phyloP scores from a whole-genome alignment of 1,140 invertebrate species.

The Antheraea pernyi region DNA sequence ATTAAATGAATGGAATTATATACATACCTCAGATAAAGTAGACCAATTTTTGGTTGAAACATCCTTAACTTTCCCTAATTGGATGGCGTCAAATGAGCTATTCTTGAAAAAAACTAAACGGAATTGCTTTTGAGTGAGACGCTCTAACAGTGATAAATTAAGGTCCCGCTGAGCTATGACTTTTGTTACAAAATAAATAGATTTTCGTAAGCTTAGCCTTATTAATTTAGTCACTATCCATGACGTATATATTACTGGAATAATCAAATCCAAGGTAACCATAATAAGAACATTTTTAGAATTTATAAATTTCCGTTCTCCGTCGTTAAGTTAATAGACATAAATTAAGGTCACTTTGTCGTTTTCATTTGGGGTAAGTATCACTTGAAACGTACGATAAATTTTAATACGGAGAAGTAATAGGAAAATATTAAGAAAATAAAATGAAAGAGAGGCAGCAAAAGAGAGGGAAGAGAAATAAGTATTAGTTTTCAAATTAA shows the following conservation, averaged over 20 bases:
- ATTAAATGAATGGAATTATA: neutral
- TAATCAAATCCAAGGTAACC: too few relatives aligned
- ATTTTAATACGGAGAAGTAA: too few relatives aligned
- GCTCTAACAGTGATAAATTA: constrained; percentile 66
- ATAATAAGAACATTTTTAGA: too few relatives aligned
- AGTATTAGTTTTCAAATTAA: too few relatives aligned
- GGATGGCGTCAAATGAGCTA: constrained; percentile 36
- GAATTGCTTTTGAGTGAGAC: constrained; percentile 60
- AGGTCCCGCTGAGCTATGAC: constrained; percentile 38
- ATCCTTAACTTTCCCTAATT: constrained; percentile 23
- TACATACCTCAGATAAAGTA: neutral
- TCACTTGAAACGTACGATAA: too few relatives aligned
- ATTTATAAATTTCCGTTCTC: too few relatives aligned
- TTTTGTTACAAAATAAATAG: constrained; percentile 58
- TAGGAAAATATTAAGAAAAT: too few relatives aligned
- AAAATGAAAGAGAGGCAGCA: too few relatives aligned
- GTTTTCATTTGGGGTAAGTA: too few relatives aligned
- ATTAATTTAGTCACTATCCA: constrained; percentile 34
- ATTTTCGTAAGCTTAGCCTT: constrained; percentile 36
- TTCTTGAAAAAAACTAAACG: constrained; percentile 46
- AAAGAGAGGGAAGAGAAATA: too few relatives aligned
- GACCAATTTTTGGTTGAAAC: neutral
- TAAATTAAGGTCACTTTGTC: too few relatives aligned
- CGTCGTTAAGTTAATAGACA: too few relatives aligned
- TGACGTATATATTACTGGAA: neutral